Percentiles rank a stretch among this genome's conserved stretches.
Evolutionary conservation across 2,113 vertebrate genomes (phyloP).

Genomic region (Fregata magnificens): DNA sequence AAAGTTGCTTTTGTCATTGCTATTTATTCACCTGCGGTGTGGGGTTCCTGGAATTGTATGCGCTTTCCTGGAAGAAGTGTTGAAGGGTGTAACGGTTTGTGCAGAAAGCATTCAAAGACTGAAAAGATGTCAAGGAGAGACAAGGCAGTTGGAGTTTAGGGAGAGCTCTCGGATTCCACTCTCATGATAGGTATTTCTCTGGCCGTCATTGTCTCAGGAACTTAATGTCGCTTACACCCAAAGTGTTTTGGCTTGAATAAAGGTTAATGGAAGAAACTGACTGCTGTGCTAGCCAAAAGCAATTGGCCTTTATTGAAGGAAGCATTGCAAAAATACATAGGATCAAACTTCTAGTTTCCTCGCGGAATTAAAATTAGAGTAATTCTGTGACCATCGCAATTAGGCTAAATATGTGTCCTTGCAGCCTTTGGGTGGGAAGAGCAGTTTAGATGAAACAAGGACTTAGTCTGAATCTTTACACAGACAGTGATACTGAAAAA

Average conservation of each 20-base stretch:
- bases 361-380: not conserved
- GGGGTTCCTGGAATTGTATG: constrained; percentile 37
- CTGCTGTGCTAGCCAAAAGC: not conserved
- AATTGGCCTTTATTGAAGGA: not conserved
- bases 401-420: not conserved
- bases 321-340: not conserved
- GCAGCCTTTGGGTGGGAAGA: not conserved
- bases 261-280: not conserved
- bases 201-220: not conserved
- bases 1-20: not conserved
- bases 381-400: not conserved
- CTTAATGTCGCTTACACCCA: not conserved
- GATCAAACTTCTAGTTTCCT: not conserved
- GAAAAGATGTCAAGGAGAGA: not conserved
- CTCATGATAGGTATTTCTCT: not conserved
- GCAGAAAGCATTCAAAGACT: not conserved
- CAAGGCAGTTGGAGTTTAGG: not conserved
- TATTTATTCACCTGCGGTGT: not conserved
- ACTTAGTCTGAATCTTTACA: not conserved
- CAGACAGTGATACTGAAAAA: not conserved
- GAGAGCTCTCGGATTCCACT: not conserved
- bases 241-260: not conserved
- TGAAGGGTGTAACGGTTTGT: not conserved
- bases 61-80: constrained; percentile 13
- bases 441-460: not conserved